Evolutionary conservation across 2,797 vertebrate species (phyloP), one percentile per base, ranked within the genome.

Genomic region (Brachyalestes nurse): DNA sequence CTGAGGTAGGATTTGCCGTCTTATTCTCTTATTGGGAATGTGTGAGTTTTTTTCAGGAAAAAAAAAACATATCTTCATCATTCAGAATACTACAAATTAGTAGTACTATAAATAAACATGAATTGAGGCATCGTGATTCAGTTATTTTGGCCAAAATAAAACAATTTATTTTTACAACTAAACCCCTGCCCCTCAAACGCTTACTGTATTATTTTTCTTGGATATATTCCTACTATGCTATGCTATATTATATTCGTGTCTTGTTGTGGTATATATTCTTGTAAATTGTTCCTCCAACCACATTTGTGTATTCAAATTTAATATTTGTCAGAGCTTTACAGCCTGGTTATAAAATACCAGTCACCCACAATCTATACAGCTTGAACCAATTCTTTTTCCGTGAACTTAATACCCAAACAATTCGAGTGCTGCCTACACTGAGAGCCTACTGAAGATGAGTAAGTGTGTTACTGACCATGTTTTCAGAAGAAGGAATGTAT

Each of bases 391-490:
- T 28, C 12, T 12, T 49, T 49, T 49, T 1, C 12, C 16, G 0
- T 14, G 17, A 8, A 69, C 10, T 2, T 10, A 49, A 4, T 49
- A 23, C 45, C 12, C 42, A 60, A 51, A 23, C 38, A 69, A 45
- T 1, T 19, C 34, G 65, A 25, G n/a, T 42, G 25, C 10, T 34
- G 6, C 9, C 16, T 25, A 58, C 16, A 23, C 7, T 13, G 12
- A 49, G 12, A 49, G 40, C 25, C 7, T 2, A 16, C 7, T 34
- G 57, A 70, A 65, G 2, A 64, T 17, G 55, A 87, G 84, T 1
- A 88, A 84, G 55, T 86, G 85, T 9, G 84, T 88, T 25, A 72
- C 89, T 87, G 61, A 90, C 89, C 72, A 45, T 70, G 58, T 90
- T 90, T 51, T 87, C 80, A 40, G 81, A 75, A 0, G 79, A 38